Evolutionary conservation across 2,888 invertebrate genomes (phyloP), one percentile per base, ranked within the genome.

Genomic region (Chymomyza amoena): DNA sequence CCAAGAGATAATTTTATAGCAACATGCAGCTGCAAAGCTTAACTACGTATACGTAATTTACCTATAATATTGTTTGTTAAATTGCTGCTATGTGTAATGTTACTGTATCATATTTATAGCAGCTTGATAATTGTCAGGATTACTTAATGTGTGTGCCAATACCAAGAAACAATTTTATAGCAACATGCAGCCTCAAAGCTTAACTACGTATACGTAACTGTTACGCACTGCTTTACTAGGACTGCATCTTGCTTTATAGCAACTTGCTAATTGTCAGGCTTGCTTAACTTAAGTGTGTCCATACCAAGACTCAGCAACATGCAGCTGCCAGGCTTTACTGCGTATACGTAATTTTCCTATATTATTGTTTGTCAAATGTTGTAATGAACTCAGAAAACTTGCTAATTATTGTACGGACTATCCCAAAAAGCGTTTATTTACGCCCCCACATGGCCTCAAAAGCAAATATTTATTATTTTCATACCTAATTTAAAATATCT

Each of bases 401-500:
- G 39, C 39, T 45, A 45, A 45, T 45, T 45, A 45, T 45, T 45
- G 39, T 45, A 13, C 13, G 13, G 39, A 13, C 39, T 45, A 45
- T 64, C 52, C 61, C 50, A 9, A 28, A n/a, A 61, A 69, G 62
- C 61, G 16, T 69, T 20, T 36, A 52, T 18, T 39, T 65, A 56
- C 56, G 52, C 32, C 16, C 28, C 36, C 64, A 61, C 69, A 73
- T 73, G 50, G 13, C 20, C 28, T 61, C 50, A 66, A 50, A 73
- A 57, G 39, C 39, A 45, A 45, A 45, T 45, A 45, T 45, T 45
- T 45, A 6, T 20, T 57, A 15, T 16, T 57, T 57, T 20, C 13
- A 57, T 20, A 57, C 9, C 28, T 16, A 15, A 20, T 57, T 28
- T 66, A 25, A 66, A 77, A 64, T 59, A 68, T 73, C 73, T 77